Evolutionary conservation across 2,888 invertebrate species (phyloP).

Genomic region (Tetranychus truncatus): DNA sequence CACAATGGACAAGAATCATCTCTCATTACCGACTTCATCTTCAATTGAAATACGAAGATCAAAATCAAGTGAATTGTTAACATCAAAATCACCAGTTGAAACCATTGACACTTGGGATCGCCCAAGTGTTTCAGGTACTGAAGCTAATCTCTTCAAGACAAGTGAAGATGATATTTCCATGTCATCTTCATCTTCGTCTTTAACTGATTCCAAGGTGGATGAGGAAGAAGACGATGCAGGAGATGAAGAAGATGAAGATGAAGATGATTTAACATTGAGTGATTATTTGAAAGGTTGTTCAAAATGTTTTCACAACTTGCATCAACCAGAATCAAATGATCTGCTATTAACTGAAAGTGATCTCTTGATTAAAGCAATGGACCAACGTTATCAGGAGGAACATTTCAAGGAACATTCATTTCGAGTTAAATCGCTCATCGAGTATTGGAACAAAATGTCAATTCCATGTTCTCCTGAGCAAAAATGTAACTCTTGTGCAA

Average conservation of each 20-base stretch:
- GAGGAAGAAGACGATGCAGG: too few relatives aligned
- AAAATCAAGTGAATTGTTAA: not conserved
- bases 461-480: not conserved
- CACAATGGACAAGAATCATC: not conserved
- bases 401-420: not conserved
- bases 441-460: not conserved
- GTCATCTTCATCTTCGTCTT: not conserved
- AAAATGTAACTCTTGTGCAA: too few relatives aligned
- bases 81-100: not conserved
- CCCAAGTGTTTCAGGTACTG: not conserved
- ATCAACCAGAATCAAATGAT: not conserved
- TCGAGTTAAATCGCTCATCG: not conserved
- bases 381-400: not conserved
- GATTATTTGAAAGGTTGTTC: not conserved
- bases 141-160: not conserved
- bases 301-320: not conserved
- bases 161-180: not conserved
- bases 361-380: not conserved
- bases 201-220: not conserved
- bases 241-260: too few relatives aligned
- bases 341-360: not conserved
- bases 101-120: not conserved
- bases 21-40: not conserved
- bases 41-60: not conserved
- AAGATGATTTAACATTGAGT: not conserved